Percentiles rank a stretch among this genome's conserved stretches.
These are phyloP conservation scores for Philopotamus ludificatus DNA, from an alignment of 1,140 invertebrate species.

Conservation along the genomic window DNA sequence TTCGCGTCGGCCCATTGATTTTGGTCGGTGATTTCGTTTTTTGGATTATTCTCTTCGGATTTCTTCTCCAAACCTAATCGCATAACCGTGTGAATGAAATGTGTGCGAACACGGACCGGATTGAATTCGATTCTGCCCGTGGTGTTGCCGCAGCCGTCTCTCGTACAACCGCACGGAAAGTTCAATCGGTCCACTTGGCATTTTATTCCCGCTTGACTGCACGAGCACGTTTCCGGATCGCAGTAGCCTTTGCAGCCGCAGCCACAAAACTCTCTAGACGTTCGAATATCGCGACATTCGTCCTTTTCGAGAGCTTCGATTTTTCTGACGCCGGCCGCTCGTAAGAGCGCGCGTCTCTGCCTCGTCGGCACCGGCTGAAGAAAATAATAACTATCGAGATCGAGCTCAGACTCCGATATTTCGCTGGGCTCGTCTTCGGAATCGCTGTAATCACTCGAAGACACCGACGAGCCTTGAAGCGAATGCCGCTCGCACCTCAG, in stretches of 20 bases:
- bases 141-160: constrained; percentile 91
- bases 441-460: constrained; percentile 75
- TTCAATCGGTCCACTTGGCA: constrained; percentile 94
- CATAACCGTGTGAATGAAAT: constrained; percentile 97
- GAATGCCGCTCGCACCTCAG: constrained; percentile 68
- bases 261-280: constrained; percentile 91
- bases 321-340: constrained; percentile 87
- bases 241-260: constrained; percentile 93
- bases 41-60: constrained; percentile 49
- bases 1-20: constrained; percentile 28
- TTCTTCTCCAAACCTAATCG: constrained; percentile 81
- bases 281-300: constrained; percentile 88
- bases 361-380: constrained; percentile 89
- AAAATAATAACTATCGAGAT: constrained; percentile 92
- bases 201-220: constrained; percentile 92
- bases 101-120: constrained; percentile 91
- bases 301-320: constrained; percentile 94
- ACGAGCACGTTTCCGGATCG: constrained; percentile 93
- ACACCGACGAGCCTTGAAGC: constrained; percentile 53
- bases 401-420: constrained; percentile 78
- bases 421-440: constrained; percentile 81
- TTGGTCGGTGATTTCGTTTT: constrained; percentile 28
- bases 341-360: constrained; percentile 81
- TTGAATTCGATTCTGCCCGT: constrained; percentile 95
- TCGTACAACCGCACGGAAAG: constrained; percentile 94